Conservation (phyloP, 2,113 vertebrate species). For the Cricetomys ansorgei region DNA sequence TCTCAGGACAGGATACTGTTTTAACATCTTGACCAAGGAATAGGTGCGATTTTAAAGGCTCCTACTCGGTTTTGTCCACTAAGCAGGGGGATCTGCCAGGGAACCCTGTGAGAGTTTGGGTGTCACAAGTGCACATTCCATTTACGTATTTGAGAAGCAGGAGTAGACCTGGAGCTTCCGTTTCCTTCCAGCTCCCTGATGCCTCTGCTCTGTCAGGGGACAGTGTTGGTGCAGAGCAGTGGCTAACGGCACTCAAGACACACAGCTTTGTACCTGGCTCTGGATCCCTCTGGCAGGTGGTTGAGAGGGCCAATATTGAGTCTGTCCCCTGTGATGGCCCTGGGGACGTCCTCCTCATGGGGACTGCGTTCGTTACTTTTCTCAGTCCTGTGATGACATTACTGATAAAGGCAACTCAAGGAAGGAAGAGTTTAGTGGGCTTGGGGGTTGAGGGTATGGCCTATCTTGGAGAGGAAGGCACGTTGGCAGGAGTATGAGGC, state of each 20-base stretch:
- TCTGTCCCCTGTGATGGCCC: too few relatives aligned
- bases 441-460: not conserved
- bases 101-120: not conserved
- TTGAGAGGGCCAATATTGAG: not conserved
- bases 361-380: not conserved
- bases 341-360: not conserved
- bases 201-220: accelerated
- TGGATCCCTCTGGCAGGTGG: not conserved
- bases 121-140: not conserved
- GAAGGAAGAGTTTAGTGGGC: not conserved
- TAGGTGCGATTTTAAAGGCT: not conserved
- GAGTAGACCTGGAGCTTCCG: not conserved
- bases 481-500: not conserved
- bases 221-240: not conserved
- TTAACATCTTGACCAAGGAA: not conserved
- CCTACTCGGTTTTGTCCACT: not conserved
- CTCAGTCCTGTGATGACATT: not conserved
- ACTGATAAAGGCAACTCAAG: not conserved
- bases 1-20: not conserved
- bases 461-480: not conserved
- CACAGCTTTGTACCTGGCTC: not conserved
- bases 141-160: not conserved
- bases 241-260: not conserved
- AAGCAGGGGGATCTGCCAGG: too few relatives aligned
- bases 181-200: not conserved